Evolutionary conservation across 2,888 invertebrate genomes (phyloP).

Genomic region (Baronia brevicornis): DNA sequence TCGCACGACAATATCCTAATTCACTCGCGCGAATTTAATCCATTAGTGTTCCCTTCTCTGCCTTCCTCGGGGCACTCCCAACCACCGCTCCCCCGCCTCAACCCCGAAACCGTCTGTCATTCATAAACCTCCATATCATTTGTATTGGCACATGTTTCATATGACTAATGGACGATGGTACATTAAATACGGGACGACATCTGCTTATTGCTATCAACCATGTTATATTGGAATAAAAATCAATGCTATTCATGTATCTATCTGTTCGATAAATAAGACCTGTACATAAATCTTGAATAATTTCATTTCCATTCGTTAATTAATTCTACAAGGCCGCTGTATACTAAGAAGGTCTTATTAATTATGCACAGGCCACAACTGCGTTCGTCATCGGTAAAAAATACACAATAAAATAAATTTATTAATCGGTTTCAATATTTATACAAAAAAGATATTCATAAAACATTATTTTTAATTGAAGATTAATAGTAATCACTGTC

Average conservation of each 20-base stretch:
- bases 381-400: no score
- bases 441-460: no score
- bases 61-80: constrained; percentile 26
- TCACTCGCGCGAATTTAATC: constrained; percentile 74
- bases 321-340: constrained; percentile 14
- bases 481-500: no score
- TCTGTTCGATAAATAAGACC: no score
- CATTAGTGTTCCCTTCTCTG: constrained; percentile 57
- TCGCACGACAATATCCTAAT: constrained; percentile 74
- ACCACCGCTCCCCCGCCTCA: constrained; percentile 19
- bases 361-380: constrained; percentile 17
- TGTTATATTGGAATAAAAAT: constrained; percentile 22
- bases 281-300: constrained; percentile 15
- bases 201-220: constrained; percentile 48
- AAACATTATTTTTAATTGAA: no score
- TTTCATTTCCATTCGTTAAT: constrained; percentile 17
- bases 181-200: constrained; percentile 58
- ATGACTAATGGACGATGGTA: constrained; percentile 67
- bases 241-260: constrained; percentile 15
- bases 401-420: constrained; percentile 15
- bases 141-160: constrained; percentile 75
- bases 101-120: constrained; percentile 57
- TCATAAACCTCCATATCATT: constrained; percentile 74
- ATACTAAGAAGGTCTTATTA: constrained; percentile 17
- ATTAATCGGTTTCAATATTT: no score